Evolutionary conservation across 1,140 invertebrate species (phyloP), one percentile per base, ranked within the genome.

Genomic region (Drosophila sp.): DNA sequence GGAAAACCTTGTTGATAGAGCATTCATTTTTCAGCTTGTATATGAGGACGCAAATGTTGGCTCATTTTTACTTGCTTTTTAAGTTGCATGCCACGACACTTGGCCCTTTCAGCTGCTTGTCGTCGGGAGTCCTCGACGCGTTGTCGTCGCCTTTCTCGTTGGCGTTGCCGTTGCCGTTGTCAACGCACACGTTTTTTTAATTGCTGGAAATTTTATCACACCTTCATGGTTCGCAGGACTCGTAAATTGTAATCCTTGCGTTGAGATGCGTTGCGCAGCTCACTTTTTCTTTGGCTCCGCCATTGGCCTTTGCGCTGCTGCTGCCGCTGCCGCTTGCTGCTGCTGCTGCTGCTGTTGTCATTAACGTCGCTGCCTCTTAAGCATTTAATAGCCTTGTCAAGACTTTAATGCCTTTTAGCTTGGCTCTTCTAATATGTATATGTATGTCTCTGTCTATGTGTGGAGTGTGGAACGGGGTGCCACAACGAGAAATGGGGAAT

Each of bases 301-400:
- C 35, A 62, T 72, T 72, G 72, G 54, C 79, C 69, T 70, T 77
- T 66, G 61, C 54, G 40, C 40, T 25, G 17, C 67, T 75, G 76
- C 66, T 70, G 30, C 30, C 4, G 30, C 30, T 4, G 30, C 30
- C 4, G 30, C 30, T 41, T 4, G 30, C 30, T 30, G 30, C 30
- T 41, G 38, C 38, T 7, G 35, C 35, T 11, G 33, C 33, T 35
- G 80, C 80, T 89, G 87, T 87, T 90, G 87, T 90, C 82, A 86
- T 90, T 83, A 86, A 87, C 80, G 83, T 90, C 89, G 87, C 84
- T 87, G 87, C 84, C 83, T 90, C 85, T 89, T 89, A 90, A 90
- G 87, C 75, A 87, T 90, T 90, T 90, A 90, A 90, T 90, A 87
- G 87, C 87, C 80, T 87, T 87, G 87, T 86, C 87, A 90, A 90